A percentile compares a stretch with the other conserved stretches of the same genome.
Conservation (phyloP, 1,140 invertebrate genomes). For the Heliothis subflexa region DNA sequence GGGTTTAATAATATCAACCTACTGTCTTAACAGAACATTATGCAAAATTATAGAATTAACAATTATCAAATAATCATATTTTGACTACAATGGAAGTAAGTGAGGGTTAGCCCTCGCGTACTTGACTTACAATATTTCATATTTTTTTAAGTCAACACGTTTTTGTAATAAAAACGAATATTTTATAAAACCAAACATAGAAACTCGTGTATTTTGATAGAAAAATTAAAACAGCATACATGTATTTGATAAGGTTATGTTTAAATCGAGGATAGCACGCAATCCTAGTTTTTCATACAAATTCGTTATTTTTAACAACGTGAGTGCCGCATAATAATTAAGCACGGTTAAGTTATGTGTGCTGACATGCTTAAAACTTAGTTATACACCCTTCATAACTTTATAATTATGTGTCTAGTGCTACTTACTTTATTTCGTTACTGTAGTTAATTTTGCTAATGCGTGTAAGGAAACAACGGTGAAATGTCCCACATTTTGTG, state of each 20-base stretch:
- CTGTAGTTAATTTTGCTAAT: slow-evolving; percentile 27
- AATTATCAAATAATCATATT: no score
- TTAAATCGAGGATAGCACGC: slow-evolving; percentile 63
- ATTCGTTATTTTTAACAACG: slow-evolving; percentile 71
- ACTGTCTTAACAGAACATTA: no score
- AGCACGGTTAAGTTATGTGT: slow-evolving; percentile 9
- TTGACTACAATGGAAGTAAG: no score
- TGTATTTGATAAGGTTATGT: slow-evolving; percentile 45
- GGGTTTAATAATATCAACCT: no score
- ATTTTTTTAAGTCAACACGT: neutral
- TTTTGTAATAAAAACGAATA: slow-evolving; percentile 13
- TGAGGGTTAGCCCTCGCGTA: no score
- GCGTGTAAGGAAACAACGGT: slow-evolving; percentile 3
- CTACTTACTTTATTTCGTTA: slow-evolving; percentile 7
- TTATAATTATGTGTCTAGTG: slow-evolving; percentile 27
- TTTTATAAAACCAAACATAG: slow-evolving; percentile 17
- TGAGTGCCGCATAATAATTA: slow-evolving; percentile 44
- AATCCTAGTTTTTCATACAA: slow-evolving; percentile 60
- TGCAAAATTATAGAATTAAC: no score
- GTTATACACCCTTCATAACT: slow-evolving; percentile 12
- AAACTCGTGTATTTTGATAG: slow-evolving; percentile 31
- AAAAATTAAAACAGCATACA: slow-evolving; percentile 38
- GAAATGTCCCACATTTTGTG: neutral
- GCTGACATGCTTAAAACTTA: slow-evolving; percentile 28
- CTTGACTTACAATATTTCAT: neutral